Conservation (phyloP, 2,113 vertebrate genomes). For the Coptodon rendalli region DNA sequence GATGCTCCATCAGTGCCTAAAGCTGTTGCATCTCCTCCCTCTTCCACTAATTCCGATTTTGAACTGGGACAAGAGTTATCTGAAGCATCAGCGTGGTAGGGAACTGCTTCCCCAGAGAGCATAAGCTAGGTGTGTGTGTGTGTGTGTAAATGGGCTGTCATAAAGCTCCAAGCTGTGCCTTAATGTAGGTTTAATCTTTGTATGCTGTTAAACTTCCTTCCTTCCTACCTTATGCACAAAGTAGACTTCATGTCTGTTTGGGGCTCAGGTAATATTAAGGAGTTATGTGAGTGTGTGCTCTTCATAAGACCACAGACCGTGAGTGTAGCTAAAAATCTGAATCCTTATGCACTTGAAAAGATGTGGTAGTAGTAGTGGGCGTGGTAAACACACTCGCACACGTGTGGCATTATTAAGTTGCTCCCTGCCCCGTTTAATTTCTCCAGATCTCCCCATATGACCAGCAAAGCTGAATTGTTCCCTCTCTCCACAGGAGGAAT, state of each 20-base stretch:
- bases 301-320: neutral
- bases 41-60: neutral
- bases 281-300: neutral
- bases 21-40: neutral
- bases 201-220: neutral
- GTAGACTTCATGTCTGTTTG: neutral
- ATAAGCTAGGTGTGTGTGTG: neutral
- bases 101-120: neutral
- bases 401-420: constrained; percentile 58
- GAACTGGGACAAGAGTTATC: neutral
- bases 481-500: constrained; percentile 49
- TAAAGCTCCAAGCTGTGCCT: constrained; percentile 34
- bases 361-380: neutral
- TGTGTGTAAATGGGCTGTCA: constrained; percentile 18
- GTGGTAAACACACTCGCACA: neutral
- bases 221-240: constrained; percentile 1
- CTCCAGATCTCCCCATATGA: constrained; percentile 28
- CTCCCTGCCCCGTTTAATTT: constrained; percentile 24
- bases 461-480: constrained; percentile 48
- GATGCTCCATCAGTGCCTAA: neutral
- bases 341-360: neutral
- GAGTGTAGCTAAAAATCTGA: neutral
- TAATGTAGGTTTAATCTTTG: constrained; percentile 36
- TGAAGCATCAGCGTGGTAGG: neutral
- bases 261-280: neutral